Base-by-base conservation (phyloP, 2,888 invertebrate species). In the Drosophila fungiperda region DNA sequence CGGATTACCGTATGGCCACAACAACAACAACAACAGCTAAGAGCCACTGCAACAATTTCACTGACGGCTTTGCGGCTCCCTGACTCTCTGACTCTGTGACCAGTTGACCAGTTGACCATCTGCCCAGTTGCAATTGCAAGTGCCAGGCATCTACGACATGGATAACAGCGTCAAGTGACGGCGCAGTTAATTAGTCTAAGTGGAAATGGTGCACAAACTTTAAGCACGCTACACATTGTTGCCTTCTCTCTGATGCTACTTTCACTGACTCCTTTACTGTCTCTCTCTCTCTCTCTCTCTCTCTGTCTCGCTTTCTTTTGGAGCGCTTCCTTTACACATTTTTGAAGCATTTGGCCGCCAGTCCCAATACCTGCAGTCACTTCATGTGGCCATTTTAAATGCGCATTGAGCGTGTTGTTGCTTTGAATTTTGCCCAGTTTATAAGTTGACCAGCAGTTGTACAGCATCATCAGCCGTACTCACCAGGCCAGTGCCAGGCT, bases 181-280 rank as follows among this genome's bases (percentile, higher is more conserved):
- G 89, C 83, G 80, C 83, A 88, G 89, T 90, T 86, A 90, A 86
- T 86, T 86, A 86, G 85, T 86, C 90, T 86, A 86, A 86, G 85
- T 86, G 85, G 89, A 90, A 90, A 82, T 88, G 76, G 75, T 78
- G 86, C 76, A 86, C 84, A 87, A 84, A 89, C 89, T 87, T 84
- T 60, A 87, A 89, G 89, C 65, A 73, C 49, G 57, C 71, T 67
- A 57, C 67, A 63, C 60, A 72, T 76, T 76, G 73, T 76, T 76
- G 72, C 77, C 66, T 49, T 70, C 61, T 45, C 48, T 40, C 63
- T 53, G 74, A 42, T 54, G 33, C 55, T 42, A 55, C 75, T 59
- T 55, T 72, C 59, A 55, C 64, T 55, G 49, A 32, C 33, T n/a
- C 38, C 8, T 12, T 29, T 12, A 38, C 55, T 40, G 26, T 35